Conservation (phyloP, 2,113 vertebrate genomes). For the Phyllostomus discolor region DNA sequence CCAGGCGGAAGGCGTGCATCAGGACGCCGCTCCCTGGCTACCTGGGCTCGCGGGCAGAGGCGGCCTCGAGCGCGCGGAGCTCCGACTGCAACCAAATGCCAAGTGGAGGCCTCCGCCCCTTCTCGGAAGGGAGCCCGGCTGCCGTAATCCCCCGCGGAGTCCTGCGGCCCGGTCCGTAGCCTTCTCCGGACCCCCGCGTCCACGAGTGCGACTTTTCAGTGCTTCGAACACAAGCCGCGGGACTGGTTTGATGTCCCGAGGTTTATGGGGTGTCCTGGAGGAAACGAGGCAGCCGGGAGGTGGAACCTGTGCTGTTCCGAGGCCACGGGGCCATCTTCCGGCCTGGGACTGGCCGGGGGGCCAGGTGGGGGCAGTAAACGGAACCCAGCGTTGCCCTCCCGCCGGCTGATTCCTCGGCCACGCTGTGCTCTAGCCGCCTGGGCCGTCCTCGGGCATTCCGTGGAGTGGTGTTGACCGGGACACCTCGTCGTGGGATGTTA, state of each 20-base stretch:
- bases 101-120: not conserved
- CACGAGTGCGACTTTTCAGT: not conserved
- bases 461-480: constrained; percentile 95
- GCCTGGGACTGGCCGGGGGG: constrained; percentile 85
- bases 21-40: not conserved
- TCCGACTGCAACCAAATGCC: not conserved
- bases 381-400: constrained; percentile 93
- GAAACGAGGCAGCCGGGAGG: not conserved
- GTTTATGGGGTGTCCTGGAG: not conserved
- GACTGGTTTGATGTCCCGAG: not conserved
- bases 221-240: not conserved
- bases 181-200: not conserved
- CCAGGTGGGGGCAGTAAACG: constrained; percentile 80
- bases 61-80: not conserved
- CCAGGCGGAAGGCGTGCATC: not conserved
- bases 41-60: not conserved
- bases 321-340: not conserved
- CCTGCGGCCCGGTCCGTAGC: not conserved
- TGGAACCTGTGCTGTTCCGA: not conserved
- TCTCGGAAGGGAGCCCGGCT: not conserved
- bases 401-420: constrained; percentile 91
- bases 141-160: constrained; percentile 2
- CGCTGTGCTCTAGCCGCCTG: constrained; percentile 91
- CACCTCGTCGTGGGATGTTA: constrained; percentile 91
- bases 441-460: constrained; percentile 90